Conservation (phyloP, 1,140 invertebrate species). For the Drosophila simulans region DNA sequence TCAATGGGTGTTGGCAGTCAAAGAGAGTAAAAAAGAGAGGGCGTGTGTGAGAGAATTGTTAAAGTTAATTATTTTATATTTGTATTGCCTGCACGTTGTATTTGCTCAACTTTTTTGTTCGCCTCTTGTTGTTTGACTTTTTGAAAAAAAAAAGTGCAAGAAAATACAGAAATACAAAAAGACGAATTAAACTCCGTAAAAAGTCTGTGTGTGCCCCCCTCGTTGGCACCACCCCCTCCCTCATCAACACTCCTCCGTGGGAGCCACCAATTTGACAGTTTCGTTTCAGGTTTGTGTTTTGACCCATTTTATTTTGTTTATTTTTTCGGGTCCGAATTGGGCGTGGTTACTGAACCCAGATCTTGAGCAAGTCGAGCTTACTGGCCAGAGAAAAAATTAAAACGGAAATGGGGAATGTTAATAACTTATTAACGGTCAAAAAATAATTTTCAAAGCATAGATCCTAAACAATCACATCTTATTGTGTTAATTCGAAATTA, state of each 20-base stretch:
- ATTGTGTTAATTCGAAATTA: neutral
- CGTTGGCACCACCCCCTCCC: slow-evolving; percentile 25
- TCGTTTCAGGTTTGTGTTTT: slow-evolving; percentile 46
- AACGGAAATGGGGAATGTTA: slow-evolving; percentile 10
- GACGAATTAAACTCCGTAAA: slow-evolving; percentile 22
- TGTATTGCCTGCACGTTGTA: slow-evolving; percentile 77
- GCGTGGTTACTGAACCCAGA: slow-evolving; percentile 33
- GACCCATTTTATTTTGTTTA: slow-evolving; percentile 35
- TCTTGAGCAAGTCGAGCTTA: slow-evolving; percentile 18
- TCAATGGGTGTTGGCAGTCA: slow-evolving; percentile 58
- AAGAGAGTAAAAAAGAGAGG: slow-evolving; percentile 21
- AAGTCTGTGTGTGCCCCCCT: slow-evolving; percentile 7
- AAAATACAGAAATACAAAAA: slow-evolving; percentile 13
- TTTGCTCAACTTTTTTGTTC: slow-evolving; percentile 73
- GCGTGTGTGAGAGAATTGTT: slow-evolving; percentile 56
- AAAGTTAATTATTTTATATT: slow-evolving; percentile 81
- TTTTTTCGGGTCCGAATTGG: slow-evolving; percentile 22
- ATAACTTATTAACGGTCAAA: neutral
- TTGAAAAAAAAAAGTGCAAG: slow-evolving; percentile 34
- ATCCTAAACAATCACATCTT: neutral
- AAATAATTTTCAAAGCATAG: neutral
- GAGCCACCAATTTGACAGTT: slow-evolving; percentile 45
- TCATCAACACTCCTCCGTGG: neutral
- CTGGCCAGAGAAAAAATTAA: neutral
- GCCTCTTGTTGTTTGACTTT: slow-evolving; percentile 65